A percentile compares a stretch with the other conserved stretches of the same genome.
phyloP scores from a whole-genome alignment of 2,797 vertebrate genomes.

The Hafferia zeledoni region DNA sequence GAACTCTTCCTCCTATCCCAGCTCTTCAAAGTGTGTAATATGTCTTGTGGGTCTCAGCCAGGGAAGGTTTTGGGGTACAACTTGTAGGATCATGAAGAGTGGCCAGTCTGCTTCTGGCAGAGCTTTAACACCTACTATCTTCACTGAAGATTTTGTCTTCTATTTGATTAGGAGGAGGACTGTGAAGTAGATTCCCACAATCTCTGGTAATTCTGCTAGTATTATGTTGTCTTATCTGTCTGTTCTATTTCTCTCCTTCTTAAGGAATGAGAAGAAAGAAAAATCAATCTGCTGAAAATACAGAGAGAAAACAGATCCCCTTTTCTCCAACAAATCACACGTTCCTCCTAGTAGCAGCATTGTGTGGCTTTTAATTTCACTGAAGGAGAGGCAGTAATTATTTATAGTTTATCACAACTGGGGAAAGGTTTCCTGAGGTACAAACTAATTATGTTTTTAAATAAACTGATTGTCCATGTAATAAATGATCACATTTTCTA shows the following conservation, averaged over 20 bases:
- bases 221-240: not conserved
- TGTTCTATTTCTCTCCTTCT: not conserved
- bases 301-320: not conserved
- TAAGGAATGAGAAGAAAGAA: not conserved
- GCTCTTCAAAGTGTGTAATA: not conserved
- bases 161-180: not conserved
- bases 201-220: not conserved
- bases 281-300: conserved; percentile 12
- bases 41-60: not conserved
- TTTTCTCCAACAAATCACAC: conserved; percentile 36
- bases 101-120: not conserved
- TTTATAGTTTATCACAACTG: conserved; percentile 67
- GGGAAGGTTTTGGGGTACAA: not conserved
- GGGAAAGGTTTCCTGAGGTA: conserved; percentile 62
- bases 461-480: conserved; percentile 69
- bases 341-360: conserved; percentile 22
- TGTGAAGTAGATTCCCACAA: not conserved
- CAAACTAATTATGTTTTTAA: conserved; percentile 70
- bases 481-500: conserved; percentile 70
- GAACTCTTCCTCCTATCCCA: not conserved
- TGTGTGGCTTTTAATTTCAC: conserved; percentile 68
- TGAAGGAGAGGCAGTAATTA: conserved; percentile 58
- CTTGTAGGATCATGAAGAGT: not conserved
- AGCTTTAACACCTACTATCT: not conserved
- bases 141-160: not conserved